Evolutionary conservation across 2,797 vertebrate genomes (phyloP).

Genomic region (Labeo calbasu): DNA sequence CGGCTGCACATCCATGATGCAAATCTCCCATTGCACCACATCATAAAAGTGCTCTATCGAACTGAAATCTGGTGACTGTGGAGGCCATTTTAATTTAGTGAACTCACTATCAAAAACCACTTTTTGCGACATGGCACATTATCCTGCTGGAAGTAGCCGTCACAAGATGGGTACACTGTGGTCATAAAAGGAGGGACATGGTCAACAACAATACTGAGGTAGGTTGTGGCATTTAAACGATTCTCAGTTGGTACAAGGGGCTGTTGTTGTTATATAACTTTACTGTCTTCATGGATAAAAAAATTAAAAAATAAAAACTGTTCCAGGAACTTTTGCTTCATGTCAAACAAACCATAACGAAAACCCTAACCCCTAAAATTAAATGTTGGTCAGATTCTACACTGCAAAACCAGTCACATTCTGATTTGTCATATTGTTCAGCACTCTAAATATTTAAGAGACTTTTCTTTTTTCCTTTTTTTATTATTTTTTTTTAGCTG

Average conservation of each 20-base stretch:
- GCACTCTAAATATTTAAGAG: background rate
- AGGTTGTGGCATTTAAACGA: background rate
- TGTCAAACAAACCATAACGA: no score
- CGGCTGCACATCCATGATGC: slow-evolving; percentile 66
- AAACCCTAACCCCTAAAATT: no score
- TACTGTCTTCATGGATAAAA: no score
- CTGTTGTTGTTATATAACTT: no score
- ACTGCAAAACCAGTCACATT: background rate
- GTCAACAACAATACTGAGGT: background rate
- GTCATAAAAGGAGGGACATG: background rate
- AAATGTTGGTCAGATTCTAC: background rate
- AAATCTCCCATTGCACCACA: slow-evolving; percentile 22
- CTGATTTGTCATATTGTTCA: background rate
- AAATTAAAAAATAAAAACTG: no score
- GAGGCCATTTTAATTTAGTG: no score
- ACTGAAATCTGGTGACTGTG: background rate
- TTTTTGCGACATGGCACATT: background rate
- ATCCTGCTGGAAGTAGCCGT: background rate
- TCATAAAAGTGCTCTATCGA: background rate
- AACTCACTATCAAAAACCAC: background rate
- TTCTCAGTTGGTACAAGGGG: no score
- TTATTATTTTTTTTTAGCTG: background rate
- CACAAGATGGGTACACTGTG: no score
- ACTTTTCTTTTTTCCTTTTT: background rate
- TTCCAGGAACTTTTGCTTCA: no score